Base-by-base conservation (phyloP, 2,113 vertebrate genomes). In the Entosphenus tridentatus region DNA sequence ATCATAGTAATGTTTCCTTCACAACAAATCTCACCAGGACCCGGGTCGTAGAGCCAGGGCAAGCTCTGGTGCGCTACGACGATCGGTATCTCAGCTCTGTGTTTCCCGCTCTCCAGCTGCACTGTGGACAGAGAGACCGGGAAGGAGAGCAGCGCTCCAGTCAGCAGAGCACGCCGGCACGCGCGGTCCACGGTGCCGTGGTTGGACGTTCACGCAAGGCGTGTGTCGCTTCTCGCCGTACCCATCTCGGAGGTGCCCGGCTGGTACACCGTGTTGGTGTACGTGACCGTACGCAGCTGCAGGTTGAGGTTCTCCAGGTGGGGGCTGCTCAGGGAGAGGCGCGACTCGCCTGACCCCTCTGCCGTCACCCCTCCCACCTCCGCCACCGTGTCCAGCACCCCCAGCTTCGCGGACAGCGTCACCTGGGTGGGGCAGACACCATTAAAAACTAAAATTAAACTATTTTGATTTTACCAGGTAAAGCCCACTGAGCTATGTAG, bases 41-140 rank as follows among this genome's bases (percentile, higher is more conserved):
- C 82, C 10, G 79, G 77, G 69, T 83, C 79, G 12, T 76, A 76
- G 55, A 84, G 73, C 70, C 77, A 77, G 69, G 82, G 80, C 9
- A 79, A 58, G 10, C 54, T 18, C 54, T 76, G 76, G 68, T 78
- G 71, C 16, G 68, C 70, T 57, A 83, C 78, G 54, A 70, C 70
- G 69, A 84, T 76, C 1, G 81, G 80, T 72, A 84, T 82, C 1
- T 70, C 72, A 39, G 72, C 81, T 18, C 77, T 39, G 12, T 77
- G 73, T 2, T 77, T 65, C 21, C 73, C 57, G 71, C 71, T 80
- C 16, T 70, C 54, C 69, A 82, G 70, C 59, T 57, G 71, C 69
- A 75, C 82, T 82, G 57, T 69, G 8, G 21, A 69, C 12, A 12
- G 9, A 10, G 57, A 56, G 17, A 56, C 21, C 18, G n/a, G 16